Evolutionary conservation across 2,888 invertebrate species (phyloP), one percentile per base, ranked within the genome.

Genomic region (Ashinkailepas kermadecensis): DNA sequence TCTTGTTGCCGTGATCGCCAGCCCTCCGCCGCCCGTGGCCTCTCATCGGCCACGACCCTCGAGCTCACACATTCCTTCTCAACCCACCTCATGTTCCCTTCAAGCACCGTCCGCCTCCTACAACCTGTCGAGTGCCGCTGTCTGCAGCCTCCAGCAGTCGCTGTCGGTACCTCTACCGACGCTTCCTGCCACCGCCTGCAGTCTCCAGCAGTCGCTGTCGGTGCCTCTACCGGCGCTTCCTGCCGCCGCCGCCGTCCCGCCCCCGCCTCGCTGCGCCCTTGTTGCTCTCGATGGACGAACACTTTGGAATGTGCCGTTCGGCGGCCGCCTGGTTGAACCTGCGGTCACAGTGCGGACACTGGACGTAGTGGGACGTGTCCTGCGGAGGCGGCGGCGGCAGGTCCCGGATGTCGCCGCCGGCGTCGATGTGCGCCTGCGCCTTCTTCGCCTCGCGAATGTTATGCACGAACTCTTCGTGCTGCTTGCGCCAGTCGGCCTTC

Each of bases 221-320:
- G 39, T 39, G 4, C 39, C 8, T 23, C 39, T 70, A 70, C 39
- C 70, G 70, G 25, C 70, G 70, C 39, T 70, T 70, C 13, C 39
- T 21, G 18, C 74, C 21, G 9, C 74, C 54, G 15, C 15, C 11
- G 54, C 74, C 74, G 54, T 18, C 54, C 54, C n/a, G 54, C 54
- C 13, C 10, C 39, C 15, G 15, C 25, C 12, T 15, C 54, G 74
- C 54, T 18, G 25, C 54, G 18, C 74, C 74, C 86, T 95, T 95
- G 87, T 95, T 95, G 88, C 93, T 94, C 85, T 92, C 89, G 89
- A 92, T 95, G 85, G 89, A 91, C 86, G 93, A 93, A 89, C 97
- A 97, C 88, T 94, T 94, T 80, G 97, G 97, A 85, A 97, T 96
- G 89, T 97, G 97, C 58, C 97, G 89, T 84, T 93, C 93, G 2